Percentiles rank a stretch among this genome's conserved stretches.
These are phyloP conservation scores for Pseudachorutes palmiensis DNA, from an alignment of 1,140 invertebrate genomes.

Conservation along the genomic window DNA sequence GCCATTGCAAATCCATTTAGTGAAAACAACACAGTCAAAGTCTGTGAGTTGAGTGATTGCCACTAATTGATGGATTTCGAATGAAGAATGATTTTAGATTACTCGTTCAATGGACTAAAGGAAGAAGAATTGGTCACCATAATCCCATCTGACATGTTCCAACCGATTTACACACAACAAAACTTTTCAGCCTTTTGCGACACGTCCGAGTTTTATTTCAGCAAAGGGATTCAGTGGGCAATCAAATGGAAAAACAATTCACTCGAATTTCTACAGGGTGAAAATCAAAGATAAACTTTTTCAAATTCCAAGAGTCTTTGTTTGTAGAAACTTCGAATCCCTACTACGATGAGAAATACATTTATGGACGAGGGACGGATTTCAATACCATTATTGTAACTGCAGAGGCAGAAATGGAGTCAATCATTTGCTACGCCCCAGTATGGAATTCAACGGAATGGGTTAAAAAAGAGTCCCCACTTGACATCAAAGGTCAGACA, in stretches of 20 bases:
- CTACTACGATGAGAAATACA: background rate
- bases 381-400: constrained; percentile 6
- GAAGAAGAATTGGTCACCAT: constrained; percentile 6
- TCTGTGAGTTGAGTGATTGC: constrained; percentile 9
- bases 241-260: constrained; percentile 27
- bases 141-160: constrained; percentile 1
- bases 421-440: constrained; percentile 27
- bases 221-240: constrained; percentile 25
- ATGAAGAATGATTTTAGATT: constrained; percentile 1
- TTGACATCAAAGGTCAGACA: constrained; percentile 20
- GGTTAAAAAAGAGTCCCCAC: constrained; percentile 7
- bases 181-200: constrained; percentile 25
- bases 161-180: constrained; percentile 19
- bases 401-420: constrained; percentile 13
- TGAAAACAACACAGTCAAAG: background rate
- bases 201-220: constrained; percentile 20
- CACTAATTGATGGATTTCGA: background rate
- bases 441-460: constrained; percentile 27
- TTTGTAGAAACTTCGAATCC: background rate
- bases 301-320: background rate
- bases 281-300: no score
- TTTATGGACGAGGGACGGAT: constrained; percentile 8
- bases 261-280: background rate
- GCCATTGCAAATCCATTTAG: background rate
- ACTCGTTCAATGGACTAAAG: background rate